Evolutionary conservation across 30 jellyfish, hydroid and myxozoan genomes (phyloP).

Genomic region (Rhopilema esculentum): DNA sequence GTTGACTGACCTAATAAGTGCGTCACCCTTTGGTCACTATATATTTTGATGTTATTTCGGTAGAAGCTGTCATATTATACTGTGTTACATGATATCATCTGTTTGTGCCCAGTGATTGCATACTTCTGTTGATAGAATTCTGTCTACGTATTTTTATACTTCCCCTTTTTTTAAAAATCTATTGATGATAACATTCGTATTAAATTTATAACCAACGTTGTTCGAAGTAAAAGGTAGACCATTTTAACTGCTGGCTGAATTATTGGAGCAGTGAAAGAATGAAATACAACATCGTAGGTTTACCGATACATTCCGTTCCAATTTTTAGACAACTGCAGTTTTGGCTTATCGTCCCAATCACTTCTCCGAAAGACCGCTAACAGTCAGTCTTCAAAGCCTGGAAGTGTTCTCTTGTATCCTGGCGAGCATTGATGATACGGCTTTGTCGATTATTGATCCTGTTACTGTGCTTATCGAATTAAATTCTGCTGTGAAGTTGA

Average conservation of each 20-base stretch:
- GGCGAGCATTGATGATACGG: conserved; percentile 94
- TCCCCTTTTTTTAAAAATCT: no score
- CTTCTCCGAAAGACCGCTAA: conserved; percentile 85
- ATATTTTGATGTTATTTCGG: no score
- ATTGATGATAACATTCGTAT: no score
- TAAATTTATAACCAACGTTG: no score
- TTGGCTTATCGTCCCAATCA: conserved; percentile 95
- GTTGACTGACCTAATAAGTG: no score
- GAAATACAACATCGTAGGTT: no score
- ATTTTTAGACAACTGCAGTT: conserved; percentile 93
- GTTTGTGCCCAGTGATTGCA: neutral
- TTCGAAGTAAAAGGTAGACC: no score
- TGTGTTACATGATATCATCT: neutral
- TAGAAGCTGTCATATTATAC: no score
- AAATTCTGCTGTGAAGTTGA: conserved; percentile 80
- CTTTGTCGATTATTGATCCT: conserved; percentile 98
- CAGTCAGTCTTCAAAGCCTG: conserved; percentile 95
- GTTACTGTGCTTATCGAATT: conserved; percentile 91
- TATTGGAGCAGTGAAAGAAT: no score
- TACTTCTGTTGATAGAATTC: no score
- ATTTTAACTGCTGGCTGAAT: neutral
- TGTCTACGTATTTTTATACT: no score
- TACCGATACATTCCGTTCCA: neutral
- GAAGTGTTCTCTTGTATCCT: conserved; percentile 93
- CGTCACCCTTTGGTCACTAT: no score